Percentiles rank a stretch among this genome's conserved stretches.
Evolutionary conservation across 2,888 invertebrate genomes (phyloP).

Genomic region (Electrophaes corylata): DNA sequence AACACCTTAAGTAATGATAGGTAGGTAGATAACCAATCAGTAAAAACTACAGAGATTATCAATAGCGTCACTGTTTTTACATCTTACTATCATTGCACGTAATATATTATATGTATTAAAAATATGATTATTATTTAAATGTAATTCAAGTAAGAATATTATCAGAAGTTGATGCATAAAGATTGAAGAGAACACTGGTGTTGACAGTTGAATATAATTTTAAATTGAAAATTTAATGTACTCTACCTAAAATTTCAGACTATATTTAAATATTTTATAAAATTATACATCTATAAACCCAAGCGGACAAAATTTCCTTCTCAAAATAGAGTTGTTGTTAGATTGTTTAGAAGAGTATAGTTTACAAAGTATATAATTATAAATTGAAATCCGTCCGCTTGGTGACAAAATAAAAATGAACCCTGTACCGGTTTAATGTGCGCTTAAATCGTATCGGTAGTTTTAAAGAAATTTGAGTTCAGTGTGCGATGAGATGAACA

Average conservation of each 20-base stretch:
- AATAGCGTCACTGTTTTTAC: not conserved
- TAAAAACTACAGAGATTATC: not conserved
- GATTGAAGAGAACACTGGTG: slow-evolving; percentile 15
- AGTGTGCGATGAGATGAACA: slow-evolving; percentile 26
- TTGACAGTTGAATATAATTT: slow-evolving; percentile 11
- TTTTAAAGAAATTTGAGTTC: slow-evolving; percentile 32
- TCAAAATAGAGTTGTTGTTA: slow-evolving; percentile 62
- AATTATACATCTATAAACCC: slow-evolving; percentile 60
- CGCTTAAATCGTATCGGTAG: slow-evolving; percentile 66
- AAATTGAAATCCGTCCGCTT: slow-evolving; percentile 65
- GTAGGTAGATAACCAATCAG: slow-evolving; percentile 30
- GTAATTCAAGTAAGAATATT: not conserved
- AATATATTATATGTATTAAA: not conserved
- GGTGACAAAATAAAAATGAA: slow-evolving; percentile 76
- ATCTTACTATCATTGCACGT: not conserved
- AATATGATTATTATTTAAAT: not conserved
- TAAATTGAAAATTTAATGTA: slow-evolving; percentile 17
- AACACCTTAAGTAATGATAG: slow-evolving; percentile 35
- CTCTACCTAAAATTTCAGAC: slow-evolving; percentile 24
- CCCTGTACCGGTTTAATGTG: slow-evolving; percentile 81
- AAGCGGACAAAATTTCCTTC: slow-evolving; percentile 66
- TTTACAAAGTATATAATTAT: slow-evolving; percentile 45
- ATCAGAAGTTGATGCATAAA: not conserved
- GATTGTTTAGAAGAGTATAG: slow-evolving; percentile 40
- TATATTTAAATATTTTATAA: slow-evolving; percentile 49